phyloP scores from a whole-genome alignment of 2,797 vertebrate species.

The Coluber constrictor region DNA sequence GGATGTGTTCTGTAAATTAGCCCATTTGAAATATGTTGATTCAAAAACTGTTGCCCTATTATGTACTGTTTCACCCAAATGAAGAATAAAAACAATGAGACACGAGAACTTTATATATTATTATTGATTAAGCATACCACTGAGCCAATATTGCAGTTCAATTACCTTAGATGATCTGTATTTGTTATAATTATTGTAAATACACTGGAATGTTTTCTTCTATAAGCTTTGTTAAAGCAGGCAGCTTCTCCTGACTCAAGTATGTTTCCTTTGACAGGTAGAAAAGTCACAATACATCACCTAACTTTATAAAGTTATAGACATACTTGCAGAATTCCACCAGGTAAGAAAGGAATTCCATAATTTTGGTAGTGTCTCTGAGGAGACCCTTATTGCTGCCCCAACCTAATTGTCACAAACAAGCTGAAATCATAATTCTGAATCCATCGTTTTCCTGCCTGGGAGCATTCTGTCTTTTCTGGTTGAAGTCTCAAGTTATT shows the following conservation, averaged over 20 bases:
- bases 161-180: not conserved
- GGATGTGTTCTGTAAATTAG: not conserved
- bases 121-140: not conserved
- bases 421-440: not conserved
- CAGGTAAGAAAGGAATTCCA: not conserved
- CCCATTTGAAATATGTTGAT: not conserved
- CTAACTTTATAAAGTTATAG: not conserved
- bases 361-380: not conserved
- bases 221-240: not conserved
- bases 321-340: not conserved
- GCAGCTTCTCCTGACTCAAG: not conserved
- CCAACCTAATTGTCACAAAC: not conserved
- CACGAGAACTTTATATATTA: not conserved
- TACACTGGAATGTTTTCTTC: not conserved
- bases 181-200: not conserved
- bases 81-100: not conserved
- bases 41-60: not conserved
- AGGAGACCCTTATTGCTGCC: not conserved
- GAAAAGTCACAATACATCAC: not conserved
- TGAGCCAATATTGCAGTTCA: not conserved
- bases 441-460: not conserved
- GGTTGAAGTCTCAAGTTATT: not conserved
- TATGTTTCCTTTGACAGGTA: not conserved
- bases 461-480: not conserved
- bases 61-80: not conserved